Base-by-base conservation (phyloP, 2,888 invertebrate species). In the Prosopocoilus inquinatus region DNA sequence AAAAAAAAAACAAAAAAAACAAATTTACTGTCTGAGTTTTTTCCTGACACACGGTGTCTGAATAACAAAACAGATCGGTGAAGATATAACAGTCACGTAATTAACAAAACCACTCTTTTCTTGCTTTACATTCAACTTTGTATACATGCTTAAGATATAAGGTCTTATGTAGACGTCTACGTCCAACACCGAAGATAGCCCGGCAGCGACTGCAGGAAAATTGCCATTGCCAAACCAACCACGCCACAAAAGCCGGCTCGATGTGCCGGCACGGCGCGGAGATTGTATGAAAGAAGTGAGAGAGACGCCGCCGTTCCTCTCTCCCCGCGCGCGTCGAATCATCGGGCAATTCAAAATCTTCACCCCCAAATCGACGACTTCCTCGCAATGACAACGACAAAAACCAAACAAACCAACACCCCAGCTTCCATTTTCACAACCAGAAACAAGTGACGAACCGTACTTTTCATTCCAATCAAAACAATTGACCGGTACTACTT, bases 11-110 rank as follows among this genome's bases (percentile, higher is more conserved):
- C 35, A 47, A 33, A 44, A 50, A 35, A 43, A 12, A 39, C 48
- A 49, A 58, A 54, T 38, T 49, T 50, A 49, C 36, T 46, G 47
- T 44, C 34, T 46, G 55, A 55, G 50, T 55, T 55, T 55, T 53
- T 77, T 77, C 70, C 77, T 70, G 63, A 77, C 77, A 63, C 77
- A 77, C 75, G 76, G 75, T 60, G 73, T 76, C 67, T 75, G 70
- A 62, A 74, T 69, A 71, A 73, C 74, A 64, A 72, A 75, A 70
- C 71, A 70, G 66, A 72, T 68, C 60, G 70, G 68, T 53, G 71
- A 70, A 60, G 71, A 72, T 70, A 72, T 71, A 64, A 69, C 62
- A 64, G 70, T 69, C 66, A 70, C 67, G 70, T 71, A 71, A 66
- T 67, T 70, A 67, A 72, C 68, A 64, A 73, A 73, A 71, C 74